Percentiles rank a stretch among this genome's conserved stretches.
Evolutionary conservation across 2,888 invertebrate genomes (phyloP).

Genomic region (Thelaira solivaga): DNA sequence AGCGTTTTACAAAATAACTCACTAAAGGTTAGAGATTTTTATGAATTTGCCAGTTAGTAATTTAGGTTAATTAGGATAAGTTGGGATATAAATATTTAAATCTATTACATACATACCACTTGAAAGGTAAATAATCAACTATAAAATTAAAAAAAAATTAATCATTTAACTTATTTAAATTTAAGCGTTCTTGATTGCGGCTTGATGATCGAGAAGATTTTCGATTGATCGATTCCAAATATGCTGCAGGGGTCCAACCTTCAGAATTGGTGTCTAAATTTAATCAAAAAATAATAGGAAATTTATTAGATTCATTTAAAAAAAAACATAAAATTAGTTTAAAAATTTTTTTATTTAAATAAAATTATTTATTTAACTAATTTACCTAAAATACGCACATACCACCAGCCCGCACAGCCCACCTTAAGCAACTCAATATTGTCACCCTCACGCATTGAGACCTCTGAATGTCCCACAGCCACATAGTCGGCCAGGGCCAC

Average conservation of each 20-base stretch:
- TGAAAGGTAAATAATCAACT: not conserved
- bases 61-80: too few species aligned
- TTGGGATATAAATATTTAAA: not conserved
- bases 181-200: conserved; percentile 73
- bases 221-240: conserved; percentile 87
- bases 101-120: not conserved
- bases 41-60: too few species aligned
- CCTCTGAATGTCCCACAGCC: conserved; percentile 93
- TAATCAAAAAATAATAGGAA: not conserved
- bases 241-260: conserved; percentile 97
- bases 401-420: conserved; percentile 98
- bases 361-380: not conserved
- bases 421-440: conserved; percentile 92
- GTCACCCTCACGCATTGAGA: conserved; percentile 93
- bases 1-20: too few species aligned
- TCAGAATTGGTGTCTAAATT: conserved; percentile 82
- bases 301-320: not conserved
- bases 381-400: conserved; percentile 88
- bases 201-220: conserved; percentile 86
- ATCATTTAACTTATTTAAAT: conserved; percentile 64
- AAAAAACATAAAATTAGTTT: not conserved
- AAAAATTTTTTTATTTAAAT: not conserved
- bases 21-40: too few species aligned
- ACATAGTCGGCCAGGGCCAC: conserved; percentile 94
- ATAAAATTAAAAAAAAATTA: conserved; percentile 36